A percentile compares a stretch with the other conserved stretches of the same genome.
These are phyloP conservation scores for Drosophila picticornis DNA, from an alignment of 2,888 invertebrate species.

Conservation along the genomic window DNA sequence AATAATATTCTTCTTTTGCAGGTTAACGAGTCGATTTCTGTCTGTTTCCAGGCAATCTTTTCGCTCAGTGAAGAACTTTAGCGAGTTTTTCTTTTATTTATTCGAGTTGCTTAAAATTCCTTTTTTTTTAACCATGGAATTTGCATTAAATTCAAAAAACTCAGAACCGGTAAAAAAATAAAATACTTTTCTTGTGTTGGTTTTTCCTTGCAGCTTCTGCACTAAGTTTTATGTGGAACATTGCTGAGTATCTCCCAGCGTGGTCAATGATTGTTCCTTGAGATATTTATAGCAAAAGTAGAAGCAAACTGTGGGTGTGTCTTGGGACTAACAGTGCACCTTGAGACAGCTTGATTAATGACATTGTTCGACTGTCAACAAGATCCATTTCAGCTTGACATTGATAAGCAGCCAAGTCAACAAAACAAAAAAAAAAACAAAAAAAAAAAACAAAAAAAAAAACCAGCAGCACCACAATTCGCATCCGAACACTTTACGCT, in stretches of 20 bases:
- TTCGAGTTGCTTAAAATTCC: neutral
- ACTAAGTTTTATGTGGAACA: neutral
- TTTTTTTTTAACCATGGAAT: neutral
- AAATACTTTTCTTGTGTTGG: neutral
- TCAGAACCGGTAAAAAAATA: neutral
- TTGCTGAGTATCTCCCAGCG: constrained; percentile 19
- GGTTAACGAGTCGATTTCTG: neutral
- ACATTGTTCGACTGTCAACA: constrained; percentile 72
- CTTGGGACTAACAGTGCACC: constrained; percentile 57
- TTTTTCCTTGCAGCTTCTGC: neutral
- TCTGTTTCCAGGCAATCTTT: neutral
- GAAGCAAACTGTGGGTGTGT: constrained; percentile 17
- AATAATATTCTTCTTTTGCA: no score
- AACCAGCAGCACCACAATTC: neutral
- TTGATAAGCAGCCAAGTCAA: constrained; percentile 61
- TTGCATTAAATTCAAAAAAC: neutral
- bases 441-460: neutral
- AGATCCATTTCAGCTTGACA: constrained; percentile 66
- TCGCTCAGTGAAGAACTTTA: neutral
- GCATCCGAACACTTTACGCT: constrained; percentile 30
- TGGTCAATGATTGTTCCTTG: neutral
- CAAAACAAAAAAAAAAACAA: neutral
- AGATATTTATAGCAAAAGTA: constrained; percentile 12
- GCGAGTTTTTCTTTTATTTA: neutral
- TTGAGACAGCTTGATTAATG: constrained; percentile 75